Evolutionary conservation across 2,888 invertebrate genomes (phyloP).

Genomic region (Exocentrus adspersus): DNA sequence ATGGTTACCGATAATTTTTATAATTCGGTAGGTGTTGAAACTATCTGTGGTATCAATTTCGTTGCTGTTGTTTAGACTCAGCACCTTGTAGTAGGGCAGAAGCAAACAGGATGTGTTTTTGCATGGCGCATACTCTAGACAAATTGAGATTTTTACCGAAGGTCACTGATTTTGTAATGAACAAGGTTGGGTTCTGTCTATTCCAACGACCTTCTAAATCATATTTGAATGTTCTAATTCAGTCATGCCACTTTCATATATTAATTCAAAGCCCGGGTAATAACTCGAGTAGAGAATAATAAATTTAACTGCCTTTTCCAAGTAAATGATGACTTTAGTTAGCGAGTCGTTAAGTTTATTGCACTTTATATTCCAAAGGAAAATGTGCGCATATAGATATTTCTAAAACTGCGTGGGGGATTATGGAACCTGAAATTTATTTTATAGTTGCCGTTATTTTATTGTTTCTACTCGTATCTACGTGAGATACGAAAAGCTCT

Average conservation of each 20-base stretch:
- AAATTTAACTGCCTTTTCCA: background rate
- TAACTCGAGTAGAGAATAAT: too few relatives aligned
- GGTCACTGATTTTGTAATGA: constrained; percentile 31
- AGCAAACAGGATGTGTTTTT: background rate
- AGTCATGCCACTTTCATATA: background rate
- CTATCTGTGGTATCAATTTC: too few relatives aligned
- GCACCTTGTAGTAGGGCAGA: background rate
- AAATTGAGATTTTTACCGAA: constrained; percentile 26
- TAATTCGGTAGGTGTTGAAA: background rate
- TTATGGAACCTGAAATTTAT: background rate
- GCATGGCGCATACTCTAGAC: background rate
- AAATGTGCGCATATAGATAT: background rate
- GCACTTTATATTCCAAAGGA: background rate
- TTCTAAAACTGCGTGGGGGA: background rate
- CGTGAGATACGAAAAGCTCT: too few relatives aligned
- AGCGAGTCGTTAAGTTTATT: background rate
- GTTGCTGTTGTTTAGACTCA: too few relatives aligned
- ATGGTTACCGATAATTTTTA: too few relatives aligned
- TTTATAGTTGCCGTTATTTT: background rate
- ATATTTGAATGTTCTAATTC: constrained; percentile 23
- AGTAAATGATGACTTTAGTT: background rate
- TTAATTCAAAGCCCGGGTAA: background rate
- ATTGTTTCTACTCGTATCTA: background rate
- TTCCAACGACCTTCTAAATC: constrained; percentile 28
- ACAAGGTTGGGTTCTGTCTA: constrained; percentile 24